Evolutionary conservation across 2,888 invertebrate genomes (phyloP), one percentile per base, ranked within the genome.

Genomic region (Physocephala rufipes): DNA sequence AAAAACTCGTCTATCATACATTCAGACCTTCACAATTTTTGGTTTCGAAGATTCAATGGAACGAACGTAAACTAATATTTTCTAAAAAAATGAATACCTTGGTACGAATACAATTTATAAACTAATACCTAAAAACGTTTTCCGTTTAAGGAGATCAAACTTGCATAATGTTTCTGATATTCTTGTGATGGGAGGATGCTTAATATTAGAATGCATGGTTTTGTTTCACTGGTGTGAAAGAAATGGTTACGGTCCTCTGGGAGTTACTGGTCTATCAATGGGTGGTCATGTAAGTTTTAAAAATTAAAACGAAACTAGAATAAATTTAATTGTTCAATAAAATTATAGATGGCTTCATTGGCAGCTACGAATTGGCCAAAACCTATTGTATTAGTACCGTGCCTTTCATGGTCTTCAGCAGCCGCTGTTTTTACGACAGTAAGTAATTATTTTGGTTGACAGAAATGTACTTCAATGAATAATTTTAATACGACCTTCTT

Each of bases 101-200:
- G n/a, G n/a, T n/a, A n/a, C n/a, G 4, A 36, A 36, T 7, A 36
- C 36, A 36, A 36, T 61, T 61, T 28, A n/a, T n/a, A n/a, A n/a
- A n/a, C n/a, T n/a, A n/a, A n/a, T n/a, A n/a, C n/a, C n/a, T n/a
- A n/a, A n/a, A n/a, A n/a, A n/a, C n/a, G n/a, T n/a, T n/a, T 55
- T 53, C 43, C 19, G 19, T 78, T 76, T 59, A 73, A 95, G 94
- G 73, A 92, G 97, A 47, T 98, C 97, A 1, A 93, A 94, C 79
- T 90, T 99, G 66, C 94, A 94, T 84, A 95, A 98, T 87, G 98
- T 99, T 3, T 95, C 96, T 24, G 99, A 99, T 85, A 93, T 99
- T 83, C 98, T 99, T 89, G 95, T 99, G 76, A 99, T 99, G 99
- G 99, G 99, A 71, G 98, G 96, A 58, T 96, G 97, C 82, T 88